Base-by-base conservation (phyloP, 2,797 vertebrate species). In the Hypotaenidia okinawae region DNA sequence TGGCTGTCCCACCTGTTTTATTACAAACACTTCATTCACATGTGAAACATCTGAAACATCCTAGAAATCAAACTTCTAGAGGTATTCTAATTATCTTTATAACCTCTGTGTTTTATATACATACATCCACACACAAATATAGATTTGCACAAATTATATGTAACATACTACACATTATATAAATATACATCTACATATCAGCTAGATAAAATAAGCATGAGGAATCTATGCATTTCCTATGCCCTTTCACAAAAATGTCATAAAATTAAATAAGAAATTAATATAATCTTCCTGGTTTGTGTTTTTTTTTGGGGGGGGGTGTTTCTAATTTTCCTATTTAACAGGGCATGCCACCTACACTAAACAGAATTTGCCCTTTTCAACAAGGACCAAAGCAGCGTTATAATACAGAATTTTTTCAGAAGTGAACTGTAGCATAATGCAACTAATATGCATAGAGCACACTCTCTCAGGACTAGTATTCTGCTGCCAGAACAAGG, bases 401-500 rank as follows among this genome's bases (percentile, higher is more conserved):
- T 41, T 41, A 62, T 15, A 68, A 75, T 14, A n/a, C 35, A 52
- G 30, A 73, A 62, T 70, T 68, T 70, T 68, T 87, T 90, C 70
- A 83, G 30, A 74, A 70, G 32, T 12, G 32, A 93, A 72, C 59
- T 66, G 69, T 10, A 67, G 76, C 73, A 41, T 37, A 74, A 84
- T 43, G 57, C 62, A 92, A 62, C 64, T 76, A 61, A 93, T 78
- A 83, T 18, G 33, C 73, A 85, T 5, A 30, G 10, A 89, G 51
- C 76, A 75, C 69, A 6, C 77, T 70, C 87, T 90, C 89, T 37
- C 23, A 64, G 74, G 70, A 55, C 49, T 12, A 70, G 67, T 51
- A 28, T 69, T 66, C 73, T 66, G 73, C 91, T 91, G 89, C 70
- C 85, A 94, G 87, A 94, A 80, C 18, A 74, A 92, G 78, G 87